A percentile compares a stretch with the other conserved stretches of the same genome.
phyloP scores from a whole-genome alignment of 2,113 vertebrate genomes.

The Perca schrenkii region DNA sequence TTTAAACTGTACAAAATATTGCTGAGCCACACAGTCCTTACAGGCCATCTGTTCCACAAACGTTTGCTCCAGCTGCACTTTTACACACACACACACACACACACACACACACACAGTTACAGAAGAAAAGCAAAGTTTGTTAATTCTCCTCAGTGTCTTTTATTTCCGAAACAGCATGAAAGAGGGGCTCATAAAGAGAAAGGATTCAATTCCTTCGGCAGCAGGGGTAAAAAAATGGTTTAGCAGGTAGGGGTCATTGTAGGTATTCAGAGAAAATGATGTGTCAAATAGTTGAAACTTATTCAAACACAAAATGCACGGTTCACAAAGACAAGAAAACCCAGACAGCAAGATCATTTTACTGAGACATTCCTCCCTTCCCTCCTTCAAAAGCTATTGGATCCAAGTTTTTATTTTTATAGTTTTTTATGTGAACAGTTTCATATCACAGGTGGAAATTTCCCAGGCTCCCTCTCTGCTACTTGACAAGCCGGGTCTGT shows the following conservation, averaged over 20 bases:
- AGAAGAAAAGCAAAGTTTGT: neutral
- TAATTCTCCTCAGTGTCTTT: neutral
- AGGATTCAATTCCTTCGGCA: slow-evolving; percentile 15
- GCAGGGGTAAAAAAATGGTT: slow-evolving; percentile 4
- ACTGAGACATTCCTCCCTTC: neutral
- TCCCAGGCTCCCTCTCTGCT: neutral
- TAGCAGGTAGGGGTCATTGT: slow-evolving; percentile 19
- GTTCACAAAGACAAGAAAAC: slow-evolving; percentile 23
- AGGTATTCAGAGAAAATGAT: slow-evolving; percentile 27
- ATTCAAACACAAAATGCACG: slow-evolving; percentile 11
- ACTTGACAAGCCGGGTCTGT: slow-evolving; percentile 29
- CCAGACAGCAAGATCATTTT: neutral
- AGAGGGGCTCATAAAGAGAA: neutral
- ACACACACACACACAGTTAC: no score
- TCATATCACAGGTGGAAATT: neutral
- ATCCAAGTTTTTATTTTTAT: neutral
- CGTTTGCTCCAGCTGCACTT: no score
- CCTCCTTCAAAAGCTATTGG: neutral
- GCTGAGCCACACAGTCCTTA: no score
- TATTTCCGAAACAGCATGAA: neutral
- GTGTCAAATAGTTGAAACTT: slow-evolving; percentile 21
- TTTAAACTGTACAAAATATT: neutral
- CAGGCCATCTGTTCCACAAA: no score
- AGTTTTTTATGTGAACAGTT: slow-evolving; percentile 14
- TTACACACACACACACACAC: no score